Evolutionary conservation across 64 coral and sea anemone species (phyloP).

Genomic region (Montipora foliosa): DNA sequence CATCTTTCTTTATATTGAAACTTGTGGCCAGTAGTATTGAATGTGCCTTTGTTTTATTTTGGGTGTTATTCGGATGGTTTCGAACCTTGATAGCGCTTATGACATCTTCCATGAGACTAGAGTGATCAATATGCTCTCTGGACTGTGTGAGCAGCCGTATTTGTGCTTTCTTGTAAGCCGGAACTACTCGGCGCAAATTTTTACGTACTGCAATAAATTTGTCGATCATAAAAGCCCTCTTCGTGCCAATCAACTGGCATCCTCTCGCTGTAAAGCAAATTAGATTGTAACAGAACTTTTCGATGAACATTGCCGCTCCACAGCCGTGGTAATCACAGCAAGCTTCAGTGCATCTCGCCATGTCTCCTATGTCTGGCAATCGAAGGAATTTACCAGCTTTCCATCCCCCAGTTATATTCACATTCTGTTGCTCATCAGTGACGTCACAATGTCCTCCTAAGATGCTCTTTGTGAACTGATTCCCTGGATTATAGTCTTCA

Average conservation of each 20-base stretch:
- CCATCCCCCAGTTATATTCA: slow-evolving; percentile 90
- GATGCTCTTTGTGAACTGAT: slow-evolving; percentile 14
- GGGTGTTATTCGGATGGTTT: background rate
- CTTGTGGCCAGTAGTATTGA: background rate
- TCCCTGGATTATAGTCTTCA: background rate
- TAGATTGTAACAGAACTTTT: slow-evolving; percentile 79
- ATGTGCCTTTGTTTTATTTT: background rate
- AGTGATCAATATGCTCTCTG: background rate
- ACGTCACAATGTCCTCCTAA: slow-evolving; percentile 61
- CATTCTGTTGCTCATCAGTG: slow-evolving; percentile 55
- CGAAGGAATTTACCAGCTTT: slow-evolving; percentile 84
- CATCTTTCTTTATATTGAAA: background rate
- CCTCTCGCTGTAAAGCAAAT: slow-evolving; percentile 68
- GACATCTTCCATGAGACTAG: slow-evolving; percentile 1
- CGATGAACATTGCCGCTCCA: slow-evolving; percentile 71
- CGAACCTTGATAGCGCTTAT: background rate
- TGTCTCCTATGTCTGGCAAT: slow-evolving; percentile 58
- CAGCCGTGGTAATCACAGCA: slow-evolving; percentile 77
- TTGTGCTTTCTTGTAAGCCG: slow-evolving; percentile 10
- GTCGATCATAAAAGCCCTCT: slow-evolving; percentile 65
- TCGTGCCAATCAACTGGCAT: slow-evolving; percentile 57
- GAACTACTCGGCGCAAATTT: background rate
- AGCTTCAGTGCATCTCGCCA: slow-evolving; percentile 55
- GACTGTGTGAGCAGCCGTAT: background rate
- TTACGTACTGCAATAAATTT: slow-evolving; percentile 68